Conservation (phyloP, 1,140 invertebrate genomes). For the Macrobrachium nipponense region DNA sequence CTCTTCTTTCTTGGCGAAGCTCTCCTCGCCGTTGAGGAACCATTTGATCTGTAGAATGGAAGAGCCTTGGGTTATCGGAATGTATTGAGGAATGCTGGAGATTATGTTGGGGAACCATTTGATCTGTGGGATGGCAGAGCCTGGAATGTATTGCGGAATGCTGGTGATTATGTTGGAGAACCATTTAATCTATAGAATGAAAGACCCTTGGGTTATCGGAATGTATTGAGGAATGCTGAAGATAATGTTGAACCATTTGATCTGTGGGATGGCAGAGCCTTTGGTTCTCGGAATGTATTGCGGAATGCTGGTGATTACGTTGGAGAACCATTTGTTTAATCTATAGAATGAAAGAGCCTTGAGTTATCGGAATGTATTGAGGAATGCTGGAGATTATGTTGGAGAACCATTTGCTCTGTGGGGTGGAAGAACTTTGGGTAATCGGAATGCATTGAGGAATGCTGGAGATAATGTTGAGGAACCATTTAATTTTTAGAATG, state of each 20-base stretch:
- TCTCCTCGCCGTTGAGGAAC: conserved; percentile 55
- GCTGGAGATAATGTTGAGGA: no score
- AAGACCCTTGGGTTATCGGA: background rate
- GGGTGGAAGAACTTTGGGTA: background rate
- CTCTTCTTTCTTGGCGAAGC: conserved; percentile 14
- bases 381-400: conserved; percentile 44
- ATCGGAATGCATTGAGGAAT: no score
- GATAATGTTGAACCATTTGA: no score
- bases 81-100: background rate
- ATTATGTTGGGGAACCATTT: no score
- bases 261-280: no score
- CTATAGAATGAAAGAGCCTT: background rate
- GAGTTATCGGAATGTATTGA: background rate
- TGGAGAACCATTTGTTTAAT: no score
- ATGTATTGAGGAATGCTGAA: no score
- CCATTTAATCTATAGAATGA: conserved; percentile 40
- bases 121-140: background rate
- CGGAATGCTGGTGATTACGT: no score
- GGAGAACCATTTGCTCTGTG: conserved; percentile 49
- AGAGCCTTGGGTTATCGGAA: background rate
- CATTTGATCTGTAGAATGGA: conserved; percentile 35
- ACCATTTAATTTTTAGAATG: no score
- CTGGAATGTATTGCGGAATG: background rate
- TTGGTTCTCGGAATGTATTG: no score
- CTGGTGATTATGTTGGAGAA: conserved; percentile 46